phyloP scores from a whole-genome alignment of 2,113 vertebrate genomes.

The Centropristis striata region DNA sequence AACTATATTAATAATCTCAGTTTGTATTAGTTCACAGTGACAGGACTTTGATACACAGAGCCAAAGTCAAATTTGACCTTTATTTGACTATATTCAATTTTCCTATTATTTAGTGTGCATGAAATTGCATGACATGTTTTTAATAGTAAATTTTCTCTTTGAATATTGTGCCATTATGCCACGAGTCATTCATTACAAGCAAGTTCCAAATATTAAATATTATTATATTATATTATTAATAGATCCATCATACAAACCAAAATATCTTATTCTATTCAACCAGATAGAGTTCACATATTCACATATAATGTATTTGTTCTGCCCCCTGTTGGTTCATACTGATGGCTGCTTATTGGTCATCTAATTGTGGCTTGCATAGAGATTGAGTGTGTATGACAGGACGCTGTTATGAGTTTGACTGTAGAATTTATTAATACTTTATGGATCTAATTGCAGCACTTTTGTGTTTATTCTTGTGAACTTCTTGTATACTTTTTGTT shows the following conservation, averaged over 20 bases:
- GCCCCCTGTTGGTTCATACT: slow-evolving; percentile 34
- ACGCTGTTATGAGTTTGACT: neutral
- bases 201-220: neutral
- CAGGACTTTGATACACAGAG: no score
- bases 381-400: neutral
- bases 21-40: neutral
- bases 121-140: neutral
- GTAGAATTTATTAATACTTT: neutral
- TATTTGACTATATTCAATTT: neutral
- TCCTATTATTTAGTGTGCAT: slow-evolving; percentile 9
- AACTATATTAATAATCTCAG: neutral
- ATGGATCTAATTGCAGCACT: neutral
- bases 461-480: neutral
- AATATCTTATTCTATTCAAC: slow-evolving; percentile 10
- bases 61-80: no score
- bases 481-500: no score
- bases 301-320: slow-evolving; percentile 32
- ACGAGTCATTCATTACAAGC: no score
- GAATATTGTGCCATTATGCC: neutral
- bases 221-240: no score
- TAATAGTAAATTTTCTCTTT: slow-evolving; percentile 17
- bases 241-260: neutral
- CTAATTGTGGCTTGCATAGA: neutral
- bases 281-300: neutral
- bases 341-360: slow-evolving; percentile 4